These are phyloP conservation scores for Pharmacophagus antenor DNA, from an alignment of 2,888 invertebrate species.

Conservation along the genomic window DNA sequence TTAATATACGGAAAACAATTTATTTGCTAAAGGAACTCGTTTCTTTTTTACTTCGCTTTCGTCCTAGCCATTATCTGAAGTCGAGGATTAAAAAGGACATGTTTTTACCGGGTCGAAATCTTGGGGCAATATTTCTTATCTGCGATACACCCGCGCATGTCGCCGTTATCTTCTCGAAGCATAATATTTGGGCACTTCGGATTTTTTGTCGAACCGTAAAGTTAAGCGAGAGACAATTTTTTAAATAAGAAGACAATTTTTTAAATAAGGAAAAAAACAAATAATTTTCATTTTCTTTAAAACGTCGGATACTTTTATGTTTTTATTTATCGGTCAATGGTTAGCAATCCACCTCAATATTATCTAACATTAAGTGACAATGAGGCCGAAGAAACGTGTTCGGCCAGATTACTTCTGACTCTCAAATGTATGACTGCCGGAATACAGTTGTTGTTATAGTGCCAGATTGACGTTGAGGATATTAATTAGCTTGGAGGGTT, in stretches of 20 bases:
- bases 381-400: too few species aligned
- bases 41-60: constrained; percentile 8
- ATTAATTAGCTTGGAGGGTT: too few species aligned
- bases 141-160: constrained; percentile 44
- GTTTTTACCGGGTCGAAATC: constrained; percentile 51
- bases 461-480: too few species aligned
- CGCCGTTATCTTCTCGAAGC: constrained; percentile 50
- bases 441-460: too few species aligned
- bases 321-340: too few species aligned
- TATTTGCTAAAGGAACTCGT: neutral
- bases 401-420: too few species aligned
- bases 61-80: constrained; percentile 37
- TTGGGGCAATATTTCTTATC: constrained; percentile 51
- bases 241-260: neutral
- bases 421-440: too few species aligned
- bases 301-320: too few species aligned
- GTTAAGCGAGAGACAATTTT: constrained; percentile 8
- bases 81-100: constrained; percentile 55
- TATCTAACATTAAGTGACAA: too few species aligned
- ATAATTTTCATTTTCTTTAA: too few species aligned
- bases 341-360: too few species aligned
- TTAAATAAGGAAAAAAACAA: too few species aligned
- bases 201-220: constrained; percentile 29
- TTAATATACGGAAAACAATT: constrained; percentile 1
- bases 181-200: constrained; percentile 63